These are phyloP conservation scores for Anniella stebbinsi DNA, from an alignment of 2,797 vertebrate species.

Conservation along the genomic window DNA sequence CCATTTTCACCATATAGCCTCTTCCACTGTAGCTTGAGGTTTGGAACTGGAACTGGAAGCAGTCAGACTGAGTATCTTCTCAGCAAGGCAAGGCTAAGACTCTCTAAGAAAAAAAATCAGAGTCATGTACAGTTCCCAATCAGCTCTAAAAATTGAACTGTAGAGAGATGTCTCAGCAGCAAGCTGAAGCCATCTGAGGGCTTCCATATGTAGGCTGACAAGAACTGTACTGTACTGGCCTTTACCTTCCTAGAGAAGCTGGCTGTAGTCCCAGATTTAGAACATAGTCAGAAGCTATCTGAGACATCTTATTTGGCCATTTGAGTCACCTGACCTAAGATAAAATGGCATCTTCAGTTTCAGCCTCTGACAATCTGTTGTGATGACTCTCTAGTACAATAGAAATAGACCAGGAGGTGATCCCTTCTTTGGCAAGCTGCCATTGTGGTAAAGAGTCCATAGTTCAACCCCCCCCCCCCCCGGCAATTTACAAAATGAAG, in stretches of 20 bases:
- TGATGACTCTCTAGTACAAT: background rate
- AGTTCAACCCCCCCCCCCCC: background rate
- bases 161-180: background rate
- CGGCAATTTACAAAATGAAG: background rate
- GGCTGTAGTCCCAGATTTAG: background rate
- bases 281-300: background rate
- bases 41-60: background rate
- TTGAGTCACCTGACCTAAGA: background rate
- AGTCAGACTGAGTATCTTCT: background rate
- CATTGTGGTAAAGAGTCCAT: too few species aligned
- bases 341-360: too few species aligned
- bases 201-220: background rate
- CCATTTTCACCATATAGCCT: background rate
- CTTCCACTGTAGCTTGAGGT: background rate
- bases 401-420: background rate
- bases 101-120: background rate
- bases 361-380: background rate
- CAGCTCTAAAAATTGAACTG: background rate
- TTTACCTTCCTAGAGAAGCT: background rate
- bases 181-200: background rate
- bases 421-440: background rate
- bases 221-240: background rate
- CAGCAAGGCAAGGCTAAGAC: background rate
- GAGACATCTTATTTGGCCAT: background rate
- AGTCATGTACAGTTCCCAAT: background rate